These are phyloP conservation scores for Tupiocoris notatus DNA, from an alignment of 2,888 invertebrate species.

Conservation along the genomic window DNA sequence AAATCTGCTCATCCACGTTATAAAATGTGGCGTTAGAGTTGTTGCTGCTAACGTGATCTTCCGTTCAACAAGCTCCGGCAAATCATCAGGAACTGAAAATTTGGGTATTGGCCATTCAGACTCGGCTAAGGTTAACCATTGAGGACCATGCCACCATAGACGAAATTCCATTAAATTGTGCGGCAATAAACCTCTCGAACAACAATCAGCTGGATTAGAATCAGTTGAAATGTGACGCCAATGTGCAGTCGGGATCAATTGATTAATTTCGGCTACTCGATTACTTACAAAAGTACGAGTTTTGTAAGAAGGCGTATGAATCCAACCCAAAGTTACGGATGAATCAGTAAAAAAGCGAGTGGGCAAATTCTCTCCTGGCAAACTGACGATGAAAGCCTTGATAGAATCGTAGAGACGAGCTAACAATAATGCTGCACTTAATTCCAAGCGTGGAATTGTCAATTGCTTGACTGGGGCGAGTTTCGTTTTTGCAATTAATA, in stretches of 20 bases:
- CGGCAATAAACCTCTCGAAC: conserved; percentile 34
- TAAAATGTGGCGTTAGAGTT: background rate
- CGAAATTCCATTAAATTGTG: background rate
- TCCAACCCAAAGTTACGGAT: conserved; percentile 40
- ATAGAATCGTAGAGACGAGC: conserved; percentile 8
- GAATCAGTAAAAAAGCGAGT: conserved; percentile 38
- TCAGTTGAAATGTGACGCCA: conserved; percentile 41
- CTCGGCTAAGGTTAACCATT: background rate
- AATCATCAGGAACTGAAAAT: background rate
- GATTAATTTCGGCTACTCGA: conserved; percentile 34
- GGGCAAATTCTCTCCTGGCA: background rate
- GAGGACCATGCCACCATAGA: conserved; percentile 10
- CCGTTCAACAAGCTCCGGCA: background rate
- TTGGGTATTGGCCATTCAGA: background rate
- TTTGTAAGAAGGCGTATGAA: conserved; percentile 31
- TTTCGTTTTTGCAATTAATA: conserved; percentile 41
- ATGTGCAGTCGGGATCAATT: background rate
- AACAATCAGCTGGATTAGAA: conserved; percentile 40
- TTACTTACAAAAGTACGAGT: conserved; percentile 40
- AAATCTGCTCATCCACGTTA: conserved; percentile 10
- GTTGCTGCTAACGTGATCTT: background rate
- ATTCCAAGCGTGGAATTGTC: conserved; percentile 40
- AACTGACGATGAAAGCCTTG: background rate
- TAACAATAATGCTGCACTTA: conserved; percentile 41
- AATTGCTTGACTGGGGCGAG: conserved; percentile 39